phyloP scores from a whole-genome alignment of 2,888 invertebrate species.

The Limnephilus rhombicus region DNA sequence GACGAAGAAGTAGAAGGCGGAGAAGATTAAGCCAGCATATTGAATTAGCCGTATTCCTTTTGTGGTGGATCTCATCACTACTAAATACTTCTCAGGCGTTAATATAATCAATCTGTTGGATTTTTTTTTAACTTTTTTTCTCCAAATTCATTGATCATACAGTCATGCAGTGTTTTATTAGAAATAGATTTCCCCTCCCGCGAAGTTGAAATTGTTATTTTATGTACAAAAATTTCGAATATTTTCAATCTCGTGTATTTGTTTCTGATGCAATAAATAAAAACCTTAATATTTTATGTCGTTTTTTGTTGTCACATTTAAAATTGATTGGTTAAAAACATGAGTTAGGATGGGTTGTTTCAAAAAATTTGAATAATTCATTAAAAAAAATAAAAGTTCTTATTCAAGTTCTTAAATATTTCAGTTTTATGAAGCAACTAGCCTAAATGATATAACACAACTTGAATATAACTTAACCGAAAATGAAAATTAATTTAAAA shows the following conservation, averaged over 20 bases:
- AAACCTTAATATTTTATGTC: not conserved
- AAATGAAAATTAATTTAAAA: too few species aligned
- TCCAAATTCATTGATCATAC: too few species aligned
- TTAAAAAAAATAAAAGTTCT: too few species aligned
- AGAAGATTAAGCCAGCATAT: conserved; percentile 72
- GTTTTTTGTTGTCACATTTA: not conserved
- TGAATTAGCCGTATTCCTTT: too few species aligned
- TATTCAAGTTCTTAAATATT: too few species aligned
- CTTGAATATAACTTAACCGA: too few species aligned
- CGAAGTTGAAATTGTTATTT: not conserved
- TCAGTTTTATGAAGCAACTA: too few species aligned
- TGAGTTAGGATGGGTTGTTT: too few species aligned
- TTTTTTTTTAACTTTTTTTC: not conserved
- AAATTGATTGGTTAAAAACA: too few species aligned
- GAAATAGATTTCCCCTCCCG: not conserved
- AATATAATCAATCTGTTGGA: too few species aligned
- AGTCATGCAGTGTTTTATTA: not conserved
- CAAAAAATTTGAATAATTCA: too few species aligned
- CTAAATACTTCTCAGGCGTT: not conserved
- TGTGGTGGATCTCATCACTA: not conserved
- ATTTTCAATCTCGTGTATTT: not conserved
- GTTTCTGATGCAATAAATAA: not conserved
- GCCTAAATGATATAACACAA: too few species aligned
- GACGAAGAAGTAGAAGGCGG: conserved; percentile 73
- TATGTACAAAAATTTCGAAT: not conserved